Base-by-base conservation (phyloP, 2,113 vertebrate genomes). In the Columba livia region DNA sequence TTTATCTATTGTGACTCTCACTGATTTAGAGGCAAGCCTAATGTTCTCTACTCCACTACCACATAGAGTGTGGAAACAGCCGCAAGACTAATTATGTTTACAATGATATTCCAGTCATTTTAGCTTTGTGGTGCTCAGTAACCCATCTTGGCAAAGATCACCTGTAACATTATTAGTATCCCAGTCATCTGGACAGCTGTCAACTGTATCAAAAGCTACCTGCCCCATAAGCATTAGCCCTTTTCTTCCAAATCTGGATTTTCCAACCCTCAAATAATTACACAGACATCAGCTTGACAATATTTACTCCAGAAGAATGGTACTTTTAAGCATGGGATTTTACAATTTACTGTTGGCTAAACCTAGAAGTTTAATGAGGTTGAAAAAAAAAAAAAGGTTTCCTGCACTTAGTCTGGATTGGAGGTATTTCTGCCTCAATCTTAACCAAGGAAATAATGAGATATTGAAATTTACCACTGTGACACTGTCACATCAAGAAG, bases 1-100 rank as follows among this genome's bases (percentile, higher is more conserved):
- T 95, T 94, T 96, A 64, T 91, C 71, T 95, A 5, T 97, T 91
- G 82, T 82, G 82, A 93, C 90, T 96, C 79, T 85, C 20, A 36
- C 64, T 74, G 91, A 91, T 93, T 88, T 66, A 96, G 48, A 88
- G 75, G 72, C 50, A 82, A 93, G 60, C 0, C 0, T 84, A 78
- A 78, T 44, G 54, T 36, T 90, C 69, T 74, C 80, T 72, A 50
- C 61, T 88, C 38, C 23, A 9, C 60, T 71, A 67, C 28, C 72
- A 74, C 48, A 38, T 20, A 25, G 3, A 1, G 72, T 0, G 1
- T 71, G 34, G 79, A 60, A 78, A 90, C 31, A 83, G 79, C 71
- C 5, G 4, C 0, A 7, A 91, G 56, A 85, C 26, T 88, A 94
- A 94, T 95, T 86, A 88, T 65, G 67, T 81, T 90, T 91, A 53